Percentiles rank a stretch among this genome's conserved stretches.
phyloP scores from a whole-genome alignment of 2,797 vertebrate species.

The Mallotus villosus region DNA sequence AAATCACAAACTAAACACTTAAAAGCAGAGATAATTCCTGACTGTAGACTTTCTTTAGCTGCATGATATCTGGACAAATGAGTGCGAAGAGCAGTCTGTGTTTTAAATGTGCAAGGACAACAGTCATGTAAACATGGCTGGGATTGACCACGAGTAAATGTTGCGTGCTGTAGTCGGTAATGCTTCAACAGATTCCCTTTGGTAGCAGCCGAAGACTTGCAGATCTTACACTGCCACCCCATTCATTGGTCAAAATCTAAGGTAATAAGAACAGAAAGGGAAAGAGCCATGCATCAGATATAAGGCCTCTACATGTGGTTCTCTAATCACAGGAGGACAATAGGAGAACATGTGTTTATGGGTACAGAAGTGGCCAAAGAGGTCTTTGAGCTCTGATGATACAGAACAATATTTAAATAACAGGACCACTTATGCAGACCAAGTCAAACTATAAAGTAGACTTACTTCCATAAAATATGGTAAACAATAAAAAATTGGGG shows the following conservation, averaged over 20 bases:
- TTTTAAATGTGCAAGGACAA: slow-evolving; percentile 53
- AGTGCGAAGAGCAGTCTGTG: slow-evolving; percentile 33
- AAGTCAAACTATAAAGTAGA: too few relatives aligned
- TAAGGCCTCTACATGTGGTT: too few relatives aligned
- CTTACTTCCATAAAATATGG: too few relatives aligned
- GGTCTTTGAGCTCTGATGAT: too few relatives aligned
- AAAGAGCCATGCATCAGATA: neutral
- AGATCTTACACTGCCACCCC: slow-evolving; percentile 47
- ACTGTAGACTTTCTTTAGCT: slow-evolving; percentile 28
- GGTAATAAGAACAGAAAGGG: slow-evolving; percentile 4
- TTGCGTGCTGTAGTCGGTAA: slow-evolving; percentile 39
- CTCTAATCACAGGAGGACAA: too few relatives aligned
- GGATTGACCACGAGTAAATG: slow-evolving; percentile 27
- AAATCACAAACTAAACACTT: slow-evolving; percentile 41
- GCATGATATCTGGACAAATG: slow-evolving; percentile 46
- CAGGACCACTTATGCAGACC: too few relatives aligned
- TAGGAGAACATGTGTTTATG: too few relatives aligned
- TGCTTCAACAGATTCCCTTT: slow-evolving; percentile 39
- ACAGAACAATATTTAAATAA: too few relatives aligned
- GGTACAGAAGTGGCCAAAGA: too few relatives aligned
- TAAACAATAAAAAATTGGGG: too few relatives aligned
- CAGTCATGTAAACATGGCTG: slow-evolving; percentile 27
- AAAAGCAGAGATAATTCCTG: slow-evolving; percentile 21
- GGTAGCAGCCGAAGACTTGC: slow-evolving; percentile 30
- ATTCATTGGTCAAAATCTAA: slow-evolving; percentile 30